Conservation (phyloP, 2,797 vertebrate genomes). For the Cottoperca gobio region DNA sequence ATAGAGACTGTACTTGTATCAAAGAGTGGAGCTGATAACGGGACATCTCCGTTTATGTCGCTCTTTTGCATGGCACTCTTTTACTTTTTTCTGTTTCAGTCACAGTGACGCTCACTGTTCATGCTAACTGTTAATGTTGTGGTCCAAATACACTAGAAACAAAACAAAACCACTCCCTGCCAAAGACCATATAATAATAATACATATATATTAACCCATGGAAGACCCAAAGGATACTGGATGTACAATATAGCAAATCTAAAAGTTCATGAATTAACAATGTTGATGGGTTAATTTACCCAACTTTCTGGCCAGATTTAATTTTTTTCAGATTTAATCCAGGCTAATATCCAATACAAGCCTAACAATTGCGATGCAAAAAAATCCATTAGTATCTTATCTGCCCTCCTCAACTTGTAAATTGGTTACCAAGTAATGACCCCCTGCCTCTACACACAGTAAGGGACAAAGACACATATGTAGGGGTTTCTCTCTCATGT, state of each 20-base stretch:
- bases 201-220: neutral
- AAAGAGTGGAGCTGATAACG: neutral
- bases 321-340: neutral
- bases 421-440: conserved; percentile 61
- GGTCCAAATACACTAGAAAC: neutral
- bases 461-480: conserved; percentile 47
- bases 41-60: neutral
- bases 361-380: neutral
- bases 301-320: neutral
- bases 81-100: neutral
- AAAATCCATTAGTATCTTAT: conserved; percentile 24
- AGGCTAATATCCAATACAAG: neutral
- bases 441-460: conserved; percentile 28
- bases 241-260: neutral
- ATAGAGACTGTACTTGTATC: conserved; percentile 23
- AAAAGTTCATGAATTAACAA: neutral
- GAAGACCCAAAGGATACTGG: neutral
- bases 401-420: conserved; percentile 46
- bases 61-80: neutral
- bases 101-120: neutral
- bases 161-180: neutral
- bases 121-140: neutral
- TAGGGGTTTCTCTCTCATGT: conserved; percentile 29
- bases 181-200: too few species aligned
- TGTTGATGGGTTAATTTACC: neutral